Conservation (phyloP, 2,113 vertebrate species). For the Hydrochoerus hydrochaeris region DNA sequence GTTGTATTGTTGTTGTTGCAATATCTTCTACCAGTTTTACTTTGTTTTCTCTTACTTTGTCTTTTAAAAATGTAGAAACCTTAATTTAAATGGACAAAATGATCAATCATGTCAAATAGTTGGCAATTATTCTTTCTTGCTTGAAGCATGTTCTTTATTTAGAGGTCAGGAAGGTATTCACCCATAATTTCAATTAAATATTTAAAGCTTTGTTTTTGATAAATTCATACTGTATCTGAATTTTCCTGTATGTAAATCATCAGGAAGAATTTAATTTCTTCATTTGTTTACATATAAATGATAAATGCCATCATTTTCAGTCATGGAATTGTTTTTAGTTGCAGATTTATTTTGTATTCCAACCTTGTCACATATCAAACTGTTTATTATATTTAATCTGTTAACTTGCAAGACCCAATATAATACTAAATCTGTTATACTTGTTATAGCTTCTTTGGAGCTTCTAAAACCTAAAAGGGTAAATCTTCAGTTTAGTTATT, state of each 20-base stretch:
- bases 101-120: neutral
- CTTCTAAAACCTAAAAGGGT: neutral
- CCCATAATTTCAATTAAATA: neutral
- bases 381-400: neutral
- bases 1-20: neutral
- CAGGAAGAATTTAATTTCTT: neutral
- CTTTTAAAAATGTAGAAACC: neutral
- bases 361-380: neutral
- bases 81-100: conserved; percentile 22
- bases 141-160: neutral
- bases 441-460: neutral
- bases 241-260: neutral
- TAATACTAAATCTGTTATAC: neutral
- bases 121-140: neutral
- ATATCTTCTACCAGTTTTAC: neutral
- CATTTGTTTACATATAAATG: neutral
- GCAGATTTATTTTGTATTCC: neutral
- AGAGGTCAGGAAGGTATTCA: neutral
- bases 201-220: neutral
- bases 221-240: neutral
- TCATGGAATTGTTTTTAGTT: neutral
- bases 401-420: neutral
- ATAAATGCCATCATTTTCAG: neutral
- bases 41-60: neutral
- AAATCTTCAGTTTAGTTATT: neutral